Percentiles rank a stretch among this genome's conserved stretches.
Conservation (phyloP, 2,888 invertebrate species). For the Synergus japonicus region DNA sequence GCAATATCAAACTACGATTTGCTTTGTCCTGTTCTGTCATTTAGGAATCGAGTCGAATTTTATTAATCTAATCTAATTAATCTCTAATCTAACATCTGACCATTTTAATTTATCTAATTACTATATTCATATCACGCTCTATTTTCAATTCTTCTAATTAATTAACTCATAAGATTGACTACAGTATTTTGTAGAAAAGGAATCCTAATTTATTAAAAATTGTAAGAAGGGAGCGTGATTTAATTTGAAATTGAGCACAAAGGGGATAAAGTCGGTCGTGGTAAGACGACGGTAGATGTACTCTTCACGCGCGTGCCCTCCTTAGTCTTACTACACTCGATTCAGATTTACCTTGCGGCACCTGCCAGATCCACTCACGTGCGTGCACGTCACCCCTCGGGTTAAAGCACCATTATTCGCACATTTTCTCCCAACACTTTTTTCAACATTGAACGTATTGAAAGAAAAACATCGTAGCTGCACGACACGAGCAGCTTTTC, state of each 20-base stretch:
- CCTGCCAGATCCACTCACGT: conserved; percentile 57
- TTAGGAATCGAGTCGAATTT: background rate
- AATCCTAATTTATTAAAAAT: background rate
- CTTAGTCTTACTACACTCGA: conserved; percentile 27
- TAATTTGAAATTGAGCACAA: background rate
- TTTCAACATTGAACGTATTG: conserved; percentile 30
- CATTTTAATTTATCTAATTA: background rate
- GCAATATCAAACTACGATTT: background rate
- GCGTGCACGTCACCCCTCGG: conserved; percentile 47
- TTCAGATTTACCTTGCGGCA: conserved; percentile 54
- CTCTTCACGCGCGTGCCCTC: conserved; percentile 22
- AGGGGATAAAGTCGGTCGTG: conserved; percentile 17
- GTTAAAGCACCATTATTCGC: conserved; percentile 54
- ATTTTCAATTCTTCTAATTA: background rate
- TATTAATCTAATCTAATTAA: background rate
- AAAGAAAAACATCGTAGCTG: conserved; percentile 50
- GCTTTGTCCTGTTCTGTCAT: background rate
- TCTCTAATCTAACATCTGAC: background rate
- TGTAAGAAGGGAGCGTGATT: background rate
- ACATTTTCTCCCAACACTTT: conserved; percentile 39
- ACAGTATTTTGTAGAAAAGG: background rate
- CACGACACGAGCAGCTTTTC: conserved; percentile 49
- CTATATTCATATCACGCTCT: background rate
- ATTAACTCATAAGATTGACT: background rate
- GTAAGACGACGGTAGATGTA: background rate